phyloP scores from a whole-genome alignment of 2,113 vertebrate species.

The Regulus satrapa region DNA sequence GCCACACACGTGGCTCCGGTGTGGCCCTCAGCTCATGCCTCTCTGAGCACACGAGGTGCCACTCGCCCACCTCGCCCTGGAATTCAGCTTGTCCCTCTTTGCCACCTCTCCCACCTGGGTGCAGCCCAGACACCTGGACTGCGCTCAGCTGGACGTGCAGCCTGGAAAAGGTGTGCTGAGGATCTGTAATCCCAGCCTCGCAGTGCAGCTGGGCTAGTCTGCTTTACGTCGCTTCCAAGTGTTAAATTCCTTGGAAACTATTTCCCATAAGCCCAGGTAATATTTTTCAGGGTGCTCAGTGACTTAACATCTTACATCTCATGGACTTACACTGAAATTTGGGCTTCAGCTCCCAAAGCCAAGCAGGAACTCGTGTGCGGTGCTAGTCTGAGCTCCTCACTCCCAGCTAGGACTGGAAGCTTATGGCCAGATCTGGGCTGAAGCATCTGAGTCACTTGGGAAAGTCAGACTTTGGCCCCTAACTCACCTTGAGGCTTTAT shows the following conservation, averaged over 20 bases:
- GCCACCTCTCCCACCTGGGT: background rate
- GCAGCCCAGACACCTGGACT: background rate
- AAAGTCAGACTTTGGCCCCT: background rate
- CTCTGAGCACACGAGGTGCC: background rate
- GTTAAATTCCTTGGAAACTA: background rate
- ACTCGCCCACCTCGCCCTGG: background rate
- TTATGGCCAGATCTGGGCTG: background rate
- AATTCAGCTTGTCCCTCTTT: background rate
- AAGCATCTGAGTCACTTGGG: background rate
- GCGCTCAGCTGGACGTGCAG: background rate
- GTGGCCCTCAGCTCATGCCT: rapidly evolving
- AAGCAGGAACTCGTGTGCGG: background rate
- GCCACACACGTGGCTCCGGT: background rate
- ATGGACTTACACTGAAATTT: background rate
- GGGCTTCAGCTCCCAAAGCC: background rate
- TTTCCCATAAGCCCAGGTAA: background rate
- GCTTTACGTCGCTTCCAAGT: background rate
- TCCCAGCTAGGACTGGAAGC: background rate
- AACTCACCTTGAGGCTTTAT: background rate
- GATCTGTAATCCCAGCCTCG: background rate
- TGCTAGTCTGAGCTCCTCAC: background rate
- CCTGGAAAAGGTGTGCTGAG: rapidly evolving
- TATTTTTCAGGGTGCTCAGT: background rate
- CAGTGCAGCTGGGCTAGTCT: background rate
- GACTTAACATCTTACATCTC: background rate